Conservation (phyloP, 1,140 invertebrate species). For the Phocides pigmalion region DNA sequence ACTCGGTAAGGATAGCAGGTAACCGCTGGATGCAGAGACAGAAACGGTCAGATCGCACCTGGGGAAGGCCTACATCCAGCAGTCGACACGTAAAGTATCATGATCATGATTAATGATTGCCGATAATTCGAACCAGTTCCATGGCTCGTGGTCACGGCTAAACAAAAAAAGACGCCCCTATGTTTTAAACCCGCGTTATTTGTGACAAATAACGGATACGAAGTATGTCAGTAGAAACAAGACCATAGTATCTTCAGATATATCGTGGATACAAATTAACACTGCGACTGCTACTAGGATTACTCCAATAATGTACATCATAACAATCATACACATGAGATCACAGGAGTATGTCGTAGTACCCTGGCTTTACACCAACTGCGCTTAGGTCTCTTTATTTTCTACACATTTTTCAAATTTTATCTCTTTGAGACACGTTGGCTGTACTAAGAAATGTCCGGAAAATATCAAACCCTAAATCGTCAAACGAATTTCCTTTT, state of each 20-base stretch:
- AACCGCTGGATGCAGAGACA: too few relatives aligned
- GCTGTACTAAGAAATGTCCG: neutral
- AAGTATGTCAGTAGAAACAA: conserved; percentile 22
- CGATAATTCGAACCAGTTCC: too few relatives aligned
- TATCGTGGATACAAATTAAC: conserved; percentile 20
- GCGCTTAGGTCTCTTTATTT: conserved; percentile 46
- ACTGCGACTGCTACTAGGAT: conserved; percentile 61
- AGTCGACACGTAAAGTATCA: too few relatives aligned
- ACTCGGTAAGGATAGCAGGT: too few relatives aligned
- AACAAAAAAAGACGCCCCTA: too few relatives aligned
- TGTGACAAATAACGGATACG: conserved; percentile 16
- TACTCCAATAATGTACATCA: conserved; percentile 51
- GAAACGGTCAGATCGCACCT: too few relatives aligned
- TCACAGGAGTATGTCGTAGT: conserved; percentile 76
- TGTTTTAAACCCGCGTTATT: too few relatives aligned
- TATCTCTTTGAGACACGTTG: neutral
- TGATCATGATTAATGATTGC: too few relatives aligned
- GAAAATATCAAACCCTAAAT: too few relatives aligned
- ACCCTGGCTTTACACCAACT: conserved; percentile 73
- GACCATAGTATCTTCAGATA: conserved; percentile 23
- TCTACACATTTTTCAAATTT: neutral
- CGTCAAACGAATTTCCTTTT: too few relatives aligned
- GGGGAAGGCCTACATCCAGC: too few relatives aligned
- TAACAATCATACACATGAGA: conserved; percentile 77
- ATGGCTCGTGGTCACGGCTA: too few relatives aligned